Evolutionary conservation across 2,888 invertebrate genomes (phyloP).

Genomic region (Ashinkailepas kermadecensis): DNA sequence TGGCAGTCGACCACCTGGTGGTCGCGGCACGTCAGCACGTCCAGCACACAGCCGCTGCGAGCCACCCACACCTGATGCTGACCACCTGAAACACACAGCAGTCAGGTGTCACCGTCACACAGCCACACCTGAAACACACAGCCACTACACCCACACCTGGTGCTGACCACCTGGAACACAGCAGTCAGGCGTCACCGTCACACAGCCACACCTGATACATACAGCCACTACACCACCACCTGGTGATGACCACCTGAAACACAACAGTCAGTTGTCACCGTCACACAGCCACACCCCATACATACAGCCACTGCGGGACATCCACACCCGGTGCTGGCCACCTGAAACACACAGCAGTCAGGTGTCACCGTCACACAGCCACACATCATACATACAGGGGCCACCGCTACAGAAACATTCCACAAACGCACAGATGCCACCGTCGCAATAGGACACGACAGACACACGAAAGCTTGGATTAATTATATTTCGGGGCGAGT

Average conservation of each 20-base stretch:
- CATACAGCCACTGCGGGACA: too few species aligned
- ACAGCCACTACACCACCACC: neutral
- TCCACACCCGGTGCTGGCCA: too few species aligned
- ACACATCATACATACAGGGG: too few species aligned
- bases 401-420: too few species aligned
- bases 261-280: conserved; percentile 34
- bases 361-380: too few species aligned
- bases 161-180: neutral
- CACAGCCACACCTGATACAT: neutral
- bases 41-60: conserved; percentile 32
- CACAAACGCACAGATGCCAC: too few species aligned
- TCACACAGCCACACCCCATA: too few species aligned
- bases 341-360: too few species aligned
- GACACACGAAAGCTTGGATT: too few species aligned
- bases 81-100: neutral
- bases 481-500: too few species aligned
- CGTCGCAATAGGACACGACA: too few species aligned
- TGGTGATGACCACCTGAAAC: neutral
- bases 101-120: neutral
- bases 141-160: conserved; percentile 18
- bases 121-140: neutral
- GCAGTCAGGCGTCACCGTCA: neutral
- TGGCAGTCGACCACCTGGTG: conserved; percentile 26
- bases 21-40: conserved; percentile 33
- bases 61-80: conserved; percentile 32